A percentile compares a stretch with the other conserved stretches of the same genome.
phyloP scores from a whole-genome alignment of 2,113 vertebrate genomes.

The Python bivittatus region DNA sequence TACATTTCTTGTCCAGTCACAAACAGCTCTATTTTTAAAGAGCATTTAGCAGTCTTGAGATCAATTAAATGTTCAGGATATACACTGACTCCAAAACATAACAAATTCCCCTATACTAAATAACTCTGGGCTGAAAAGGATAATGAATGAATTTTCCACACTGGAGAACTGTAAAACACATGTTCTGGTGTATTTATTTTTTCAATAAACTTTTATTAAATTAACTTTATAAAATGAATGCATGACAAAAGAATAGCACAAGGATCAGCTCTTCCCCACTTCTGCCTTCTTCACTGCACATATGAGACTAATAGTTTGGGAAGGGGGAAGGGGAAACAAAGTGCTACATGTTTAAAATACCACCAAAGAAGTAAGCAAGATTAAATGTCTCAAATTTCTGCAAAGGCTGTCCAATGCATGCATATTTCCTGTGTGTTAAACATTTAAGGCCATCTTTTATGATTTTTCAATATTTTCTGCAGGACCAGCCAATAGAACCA shows the following conservation, averaged over 20 bases:
- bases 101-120: conserved; percentile 37
- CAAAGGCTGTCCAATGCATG: background rate
- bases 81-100: conserved; percentile 17
- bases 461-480: background rate
- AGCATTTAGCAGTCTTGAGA: conserved; percentile 31
- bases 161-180: conserved; percentile 14
- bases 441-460: background rate
- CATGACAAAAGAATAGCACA: conserved; percentile 21
- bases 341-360: background rate
- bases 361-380: background rate
- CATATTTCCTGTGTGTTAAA: background rate
- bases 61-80: conserved; percentile 46
- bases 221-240: conserved; percentile 22
- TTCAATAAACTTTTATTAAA: conserved; percentile 25
- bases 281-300: background rate
- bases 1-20: conserved; percentile 2
- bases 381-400: background rate
- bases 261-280: background rate
- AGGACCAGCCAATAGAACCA: background rate
- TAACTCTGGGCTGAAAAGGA: background rate
- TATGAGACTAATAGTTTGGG: background rate
- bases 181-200: conserved; percentile 21
- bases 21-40: background rate
- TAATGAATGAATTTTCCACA: background rate
- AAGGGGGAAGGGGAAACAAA: background rate